Evolutionary conservation across 2,888 invertebrate species (phyloP).

Genomic region (Lacanobia wlatinum): DNA sequence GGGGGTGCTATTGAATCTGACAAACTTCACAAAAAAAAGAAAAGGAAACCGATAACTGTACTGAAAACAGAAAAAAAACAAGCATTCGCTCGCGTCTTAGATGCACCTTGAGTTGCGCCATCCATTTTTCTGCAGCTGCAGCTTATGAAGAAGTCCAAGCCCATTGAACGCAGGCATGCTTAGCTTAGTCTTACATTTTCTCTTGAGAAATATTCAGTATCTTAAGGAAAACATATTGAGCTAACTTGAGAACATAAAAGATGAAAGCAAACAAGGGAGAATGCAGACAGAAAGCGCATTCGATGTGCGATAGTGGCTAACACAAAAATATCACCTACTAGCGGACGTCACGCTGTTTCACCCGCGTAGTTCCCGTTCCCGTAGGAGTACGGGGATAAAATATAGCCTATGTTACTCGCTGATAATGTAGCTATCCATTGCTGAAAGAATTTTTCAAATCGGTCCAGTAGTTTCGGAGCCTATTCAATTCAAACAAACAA

Average conservation of each 20-base stretch:
- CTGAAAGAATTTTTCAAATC: too few species aligned
- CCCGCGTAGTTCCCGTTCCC: too few species aligned
- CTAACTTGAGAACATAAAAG: not conserved
- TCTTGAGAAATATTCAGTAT: conserved; percentile 7
- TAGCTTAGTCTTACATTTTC: conserved; percentile 6
- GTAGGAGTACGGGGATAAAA: too few species aligned
- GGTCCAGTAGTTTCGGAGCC: too few species aligned
- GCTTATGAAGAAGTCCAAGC: conserved; percentile 11
- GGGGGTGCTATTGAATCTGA: not conserved
- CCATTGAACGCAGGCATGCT: conserved; percentile 16
- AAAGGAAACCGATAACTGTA: not conserved
- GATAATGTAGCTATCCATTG: too few species aligned
- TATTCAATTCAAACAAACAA: too few species aligned
- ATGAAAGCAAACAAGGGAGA: not conserved
- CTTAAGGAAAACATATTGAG: not conserved
- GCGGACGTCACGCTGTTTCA: too few species aligned
- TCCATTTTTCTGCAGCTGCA: conserved; percentile 17
- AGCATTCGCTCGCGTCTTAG: too few species aligned
- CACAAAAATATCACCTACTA: conserved; percentile 3
- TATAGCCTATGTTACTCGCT: too few species aligned
- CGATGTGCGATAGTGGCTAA: not conserved
- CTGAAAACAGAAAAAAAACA: not conserved
- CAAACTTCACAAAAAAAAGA: not conserved
- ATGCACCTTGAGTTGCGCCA: not conserved
- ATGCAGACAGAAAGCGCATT: not conserved